Conservation (phyloP, 2,888 invertebrate species). For the Empis livida region DNA sequence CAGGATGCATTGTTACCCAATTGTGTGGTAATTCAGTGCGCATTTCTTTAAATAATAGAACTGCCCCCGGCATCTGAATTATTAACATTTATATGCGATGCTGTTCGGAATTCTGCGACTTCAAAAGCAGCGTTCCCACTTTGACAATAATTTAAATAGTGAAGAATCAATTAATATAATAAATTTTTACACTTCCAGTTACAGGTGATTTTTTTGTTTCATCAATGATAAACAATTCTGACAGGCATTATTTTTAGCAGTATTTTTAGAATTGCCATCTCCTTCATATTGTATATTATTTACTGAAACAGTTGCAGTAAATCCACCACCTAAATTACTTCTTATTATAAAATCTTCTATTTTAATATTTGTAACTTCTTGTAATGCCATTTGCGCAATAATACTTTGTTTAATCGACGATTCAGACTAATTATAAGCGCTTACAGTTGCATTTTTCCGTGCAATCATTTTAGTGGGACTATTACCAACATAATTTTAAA, state of each 20-base stretch:
- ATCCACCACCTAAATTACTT: constrained; percentile 29
- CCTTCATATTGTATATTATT: constrained; percentile 50
- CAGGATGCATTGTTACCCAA: constrained; percentile 58
- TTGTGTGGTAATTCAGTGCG: constrained; percentile 46
- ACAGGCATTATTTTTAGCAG: constrained; percentile 66
- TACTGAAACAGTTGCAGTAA: constrained; percentile 42
- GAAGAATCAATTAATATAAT: constrained; percentile 24
- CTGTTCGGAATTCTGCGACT: constrained; percentile 40
- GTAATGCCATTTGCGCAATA: constrained; percentile 75
- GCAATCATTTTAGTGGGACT: constrained; percentile 55
- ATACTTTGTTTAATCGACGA: constrained; percentile 55
- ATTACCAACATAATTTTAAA: constrained; percentile 46
- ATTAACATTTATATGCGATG: constrained; percentile 12
- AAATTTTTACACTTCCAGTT: neutral
- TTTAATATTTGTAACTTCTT: constrained; percentile 50
- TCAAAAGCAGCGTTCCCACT: constrained; percentile 67
- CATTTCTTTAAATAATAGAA: constrained; percentile 20
- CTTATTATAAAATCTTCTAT: constrained; percentile 29
- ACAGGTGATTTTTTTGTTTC: constrained; percentile 17
- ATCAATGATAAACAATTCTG: constrained; percentile 52
- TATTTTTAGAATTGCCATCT: constrained; percentile 29
- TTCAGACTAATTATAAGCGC: constrained; percentile 53
- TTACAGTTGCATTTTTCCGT: constrained; percentile 48
- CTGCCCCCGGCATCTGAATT: constrained; percentile 9
- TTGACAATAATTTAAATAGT: constrained; percentile 65